Percentiles rank a stretch among this genome's conserved stretches.
These are phyloP conservation scores for Micrasema longulum DNA, from an alignment of 1,140 invertebrate genomes.

Conservation along the genomic window DNA sequence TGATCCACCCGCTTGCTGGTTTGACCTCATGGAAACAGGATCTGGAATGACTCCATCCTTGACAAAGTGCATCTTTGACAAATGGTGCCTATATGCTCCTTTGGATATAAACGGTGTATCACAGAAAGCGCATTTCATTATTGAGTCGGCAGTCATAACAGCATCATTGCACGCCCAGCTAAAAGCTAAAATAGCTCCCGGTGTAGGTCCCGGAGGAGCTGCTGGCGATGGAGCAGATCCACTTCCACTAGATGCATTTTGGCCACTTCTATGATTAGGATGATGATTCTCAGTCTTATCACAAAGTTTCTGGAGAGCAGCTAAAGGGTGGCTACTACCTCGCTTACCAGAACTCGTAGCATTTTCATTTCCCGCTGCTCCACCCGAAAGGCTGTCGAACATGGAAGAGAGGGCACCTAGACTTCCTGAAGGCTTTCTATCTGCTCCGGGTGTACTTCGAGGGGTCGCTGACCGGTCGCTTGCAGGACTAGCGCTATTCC, in stretches of 20 bases:
- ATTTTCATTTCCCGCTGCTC: slow-evolving; percentile 60
- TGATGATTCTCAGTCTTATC: slow-evolving; percentile 90
- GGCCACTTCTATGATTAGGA: slow-evolving; percentile 60
- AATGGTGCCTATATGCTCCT: slow-evolving; percentile 94
- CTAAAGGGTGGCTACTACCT: slow-evolving; percentile 86
- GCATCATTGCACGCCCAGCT: slow-evolving; percentile 95
- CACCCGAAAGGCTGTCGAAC: slow-evolving; percentile 84
- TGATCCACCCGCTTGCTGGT: slow-evolving; percentile 59
- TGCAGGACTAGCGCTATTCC: slow-evolving; percentile 76
- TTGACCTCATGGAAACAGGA: slow-evolving; percentile 71
- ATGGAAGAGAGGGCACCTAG: slow-evolving; percentile 89
- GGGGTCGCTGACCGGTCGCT: slow-evolving; percentile 81
- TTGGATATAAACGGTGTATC: slow-evolving; percentile 97
- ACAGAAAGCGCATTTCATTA: slow-evolving; percentile 96
- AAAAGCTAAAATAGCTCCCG: slow-evolving; percentile 88
- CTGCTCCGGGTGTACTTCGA: slow-evolving; percentile 74
- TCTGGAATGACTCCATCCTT: slow-evolving; percentile 89
- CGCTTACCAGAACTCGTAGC: slow-evolving; percentile 70
- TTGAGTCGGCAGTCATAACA: slow-evolving; percentile 85
- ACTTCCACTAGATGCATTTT: slow-evolving; percentile 55
- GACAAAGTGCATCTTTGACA: slow-evolving; percentile 97
- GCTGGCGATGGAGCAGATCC: slow-evolving; percentile 61
- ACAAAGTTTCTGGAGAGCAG: slow-evolving; percentile 93
- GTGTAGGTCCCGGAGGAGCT: slow-evolving; percentile 70
- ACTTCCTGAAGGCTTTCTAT: slow-evolving; percentile 77